Evolutionary conservation across 2,113 vertebrate genomes (phyloP).

Genomic region (Rhabdomys dilectus): DNA sequence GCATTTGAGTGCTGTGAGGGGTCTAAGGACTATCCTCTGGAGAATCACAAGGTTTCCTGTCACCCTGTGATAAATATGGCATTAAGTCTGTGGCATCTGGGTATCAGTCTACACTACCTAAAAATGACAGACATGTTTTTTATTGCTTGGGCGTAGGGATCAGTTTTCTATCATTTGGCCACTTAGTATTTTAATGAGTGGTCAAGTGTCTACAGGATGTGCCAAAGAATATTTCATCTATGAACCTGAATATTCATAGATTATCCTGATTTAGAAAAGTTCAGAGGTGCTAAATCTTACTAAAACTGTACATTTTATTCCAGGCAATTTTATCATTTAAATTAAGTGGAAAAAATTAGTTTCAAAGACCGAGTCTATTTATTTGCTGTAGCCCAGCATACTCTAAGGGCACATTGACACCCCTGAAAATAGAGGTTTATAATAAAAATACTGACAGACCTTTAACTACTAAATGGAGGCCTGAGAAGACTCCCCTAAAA

Average conservation of each 20-base stretch:
- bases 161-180: conserved; percentile 61
- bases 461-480: conserved; percentile 66
- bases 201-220: conserved; percentile 73
- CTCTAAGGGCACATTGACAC: conserved; percentile 76
- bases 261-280: conserved; percentile 74
- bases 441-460: conserved; percentile 80
- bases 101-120: conserved; percentile 42
- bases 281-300: conserved; percentile 66
- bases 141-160: conserved; percentile 58
- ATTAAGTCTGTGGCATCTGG: conserved; percentile 43
- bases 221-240: conserved; percentile 58
- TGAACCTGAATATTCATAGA: conserved; percentile 54
- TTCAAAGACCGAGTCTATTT: conserved; percentile 56
- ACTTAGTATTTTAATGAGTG: conserved; percentile 40
- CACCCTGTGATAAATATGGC: conserved; percentile 51
- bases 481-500: conserved; percentile 41
- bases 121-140: conserved; percentile 67
- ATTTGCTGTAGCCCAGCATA: conserved; percentile 69
- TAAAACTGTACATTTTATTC: conserved; percentile 68
- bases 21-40: conserved; percentile 62
- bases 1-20: conserved; percentile 71
- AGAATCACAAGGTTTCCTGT: conserved; percentile 79
- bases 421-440: conserved; percentile 83
- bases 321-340: conserved; percentile 64
- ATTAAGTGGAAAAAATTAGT: conserved; percentile 49